phyloP scores from a whole-genome alignment of 1,140 invertebrate species.

The Aphelinus certus region DNA sequence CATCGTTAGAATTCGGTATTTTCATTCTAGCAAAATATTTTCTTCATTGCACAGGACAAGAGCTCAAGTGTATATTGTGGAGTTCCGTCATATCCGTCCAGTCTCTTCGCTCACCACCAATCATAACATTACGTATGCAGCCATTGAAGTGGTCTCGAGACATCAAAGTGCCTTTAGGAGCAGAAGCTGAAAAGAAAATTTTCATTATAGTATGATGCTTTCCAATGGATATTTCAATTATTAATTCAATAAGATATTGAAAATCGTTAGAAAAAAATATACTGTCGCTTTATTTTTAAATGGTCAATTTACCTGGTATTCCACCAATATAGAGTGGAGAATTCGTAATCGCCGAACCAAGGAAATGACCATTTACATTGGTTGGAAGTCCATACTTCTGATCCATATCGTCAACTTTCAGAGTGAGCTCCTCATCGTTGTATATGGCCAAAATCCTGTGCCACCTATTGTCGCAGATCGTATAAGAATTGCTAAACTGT shows the following conservation, averaged over 20 bases:
- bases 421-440: conserved; percentile 73
- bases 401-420: conserved; percentile 77
- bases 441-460: conserved; percentile 82
- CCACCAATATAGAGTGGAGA: conserved; percentile 84
- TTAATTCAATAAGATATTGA: too few relatives aligned
- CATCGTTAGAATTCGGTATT: conserved; percentile 35
- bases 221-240: too few relatives aligned
- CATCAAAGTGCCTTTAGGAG: conserved; percentile 72
- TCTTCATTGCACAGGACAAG: conserved; percentile 75
- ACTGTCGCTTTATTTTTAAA: not conserved
- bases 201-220: not conserved
- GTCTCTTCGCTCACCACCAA: conserved; percentile 74
- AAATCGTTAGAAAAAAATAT: too few relatives aligned
- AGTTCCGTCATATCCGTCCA: conserved; percentile 86
- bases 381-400: conserved; percentile 65
- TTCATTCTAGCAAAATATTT: conserved; percentile 17
- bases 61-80: conserved; percentile 85
- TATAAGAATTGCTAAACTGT: conserved; percentile 70
- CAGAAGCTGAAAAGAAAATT: conserved; percentile 69
- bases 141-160: conserved; percentile 87
- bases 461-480: conserved; percentile 88
- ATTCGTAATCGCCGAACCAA: conserved; percentile 56
- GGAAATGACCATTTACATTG: conserved; percentile 60
- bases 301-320: conserved; percentile 73
- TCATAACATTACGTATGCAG: conserved; percentile 86